Evolutionary conservation across 1,140 invertebrate species (phyloP).

Genomic region (Brachionus manjavacas): DNA sequence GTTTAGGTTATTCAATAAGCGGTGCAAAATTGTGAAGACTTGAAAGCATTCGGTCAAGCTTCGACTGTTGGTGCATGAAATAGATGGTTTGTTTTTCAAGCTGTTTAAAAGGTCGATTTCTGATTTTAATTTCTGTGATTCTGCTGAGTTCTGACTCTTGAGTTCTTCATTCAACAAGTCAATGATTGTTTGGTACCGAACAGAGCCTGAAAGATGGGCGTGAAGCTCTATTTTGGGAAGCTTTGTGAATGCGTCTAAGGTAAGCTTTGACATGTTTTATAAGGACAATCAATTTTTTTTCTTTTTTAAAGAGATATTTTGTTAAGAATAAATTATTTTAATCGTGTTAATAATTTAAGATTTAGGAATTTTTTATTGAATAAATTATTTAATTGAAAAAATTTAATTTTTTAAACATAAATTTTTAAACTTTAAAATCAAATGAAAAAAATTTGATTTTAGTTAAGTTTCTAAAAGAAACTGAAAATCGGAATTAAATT

Average conservation of each 20-base stretch:
- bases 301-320: not conserved
- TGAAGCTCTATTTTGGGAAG: constrained; percentile 40
- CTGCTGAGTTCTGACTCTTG: not conserved
- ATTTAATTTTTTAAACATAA: not conserved
- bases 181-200: constrained; percentile 9
- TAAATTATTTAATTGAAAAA: not conserved
- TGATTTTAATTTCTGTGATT: not conserved
- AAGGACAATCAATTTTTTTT: not conserved
- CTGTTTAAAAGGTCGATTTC: not conserved
- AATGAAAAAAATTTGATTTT: no score
- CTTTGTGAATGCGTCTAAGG: not conserved
- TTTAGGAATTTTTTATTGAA: not conserved
- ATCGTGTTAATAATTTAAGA: not conserved
- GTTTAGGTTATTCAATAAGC: not conserved
- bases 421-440: no score
- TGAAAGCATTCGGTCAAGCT: constrained; percentile 30
- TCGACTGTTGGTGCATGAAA: not conserved
- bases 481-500: no score
- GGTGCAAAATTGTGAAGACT: constrained; percentile 18
- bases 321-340: not conserved
- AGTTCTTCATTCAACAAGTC: not conserved
- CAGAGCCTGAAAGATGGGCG: constrained; percentile 32
- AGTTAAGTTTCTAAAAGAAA: no score
- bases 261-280: not conserved
- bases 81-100: not conserved